These are phyloP conservation scores for Platerodrilus igneus DNA, from an alignment of 2,888 invertebrate species.

Conservation along the genomic window DNA sequence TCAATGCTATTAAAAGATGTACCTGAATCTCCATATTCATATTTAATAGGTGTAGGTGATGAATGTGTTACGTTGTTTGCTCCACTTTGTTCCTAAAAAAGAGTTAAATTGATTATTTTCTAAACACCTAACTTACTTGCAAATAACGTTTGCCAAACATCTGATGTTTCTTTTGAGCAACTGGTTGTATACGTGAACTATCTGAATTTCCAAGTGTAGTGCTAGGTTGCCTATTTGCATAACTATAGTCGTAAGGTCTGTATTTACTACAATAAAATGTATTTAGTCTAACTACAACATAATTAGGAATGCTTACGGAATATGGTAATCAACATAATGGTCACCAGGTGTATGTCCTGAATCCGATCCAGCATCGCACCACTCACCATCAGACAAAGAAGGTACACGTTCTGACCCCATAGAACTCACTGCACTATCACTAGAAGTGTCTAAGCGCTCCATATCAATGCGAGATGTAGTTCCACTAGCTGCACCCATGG, in stretches of 20 bases:
- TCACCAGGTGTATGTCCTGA: constrained; percentile 63
- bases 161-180: constrained; percentile 87
- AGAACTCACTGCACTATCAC: constrained; percentile 88
- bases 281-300: neutral
- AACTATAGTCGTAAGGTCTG: constrained; percentile 70
- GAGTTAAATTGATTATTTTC: no score
- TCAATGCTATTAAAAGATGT: constrained; percentile 39
- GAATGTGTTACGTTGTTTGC: constrained; percentile 32
- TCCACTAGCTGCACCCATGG: constrained; percentile 43
- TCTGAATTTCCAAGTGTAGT: constrained; percentile 47
- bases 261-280: constrained; percentile 53
- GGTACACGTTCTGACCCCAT: constrained; percentile 90
- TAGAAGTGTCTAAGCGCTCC: constrained; percentile 78
- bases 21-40: constrained; percentile 52
- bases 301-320: constrained; percentile 43
- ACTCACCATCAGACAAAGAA: constrained; percentile 82
- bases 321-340: constrained; percentile 69
- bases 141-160: constrained; percentile 87
- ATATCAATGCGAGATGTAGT: constrained; percentile 47
- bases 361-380: constrained; percentile 84
- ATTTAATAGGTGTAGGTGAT: constrained; percentile 51
- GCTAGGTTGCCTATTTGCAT: constrained; percentile 53
- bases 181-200: constrained; percentile 56
- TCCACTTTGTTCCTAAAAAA: constrained; percentile 36
- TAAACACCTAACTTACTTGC: constrained; percentile 57